These are phyloP conservation scores for Equus przewalskii DNA, from an alignment of 2,113 vertebrate species.

Conservation along the genomic window DNA sequence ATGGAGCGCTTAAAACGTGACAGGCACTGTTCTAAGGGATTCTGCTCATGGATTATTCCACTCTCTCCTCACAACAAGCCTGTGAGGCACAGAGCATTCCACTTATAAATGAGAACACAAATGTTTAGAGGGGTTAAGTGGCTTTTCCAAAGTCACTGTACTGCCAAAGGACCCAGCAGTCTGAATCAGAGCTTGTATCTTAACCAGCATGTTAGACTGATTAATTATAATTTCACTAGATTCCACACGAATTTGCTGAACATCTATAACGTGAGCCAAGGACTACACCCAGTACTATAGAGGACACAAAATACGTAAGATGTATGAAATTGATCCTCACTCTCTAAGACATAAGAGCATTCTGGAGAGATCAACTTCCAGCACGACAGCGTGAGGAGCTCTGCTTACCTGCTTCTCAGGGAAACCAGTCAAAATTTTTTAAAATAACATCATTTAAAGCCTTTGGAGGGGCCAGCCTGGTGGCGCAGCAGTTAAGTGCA, in stretches of 20 bases:
- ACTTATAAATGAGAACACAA: slow-evolving; percentile 8
- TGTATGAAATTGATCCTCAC: neutral
- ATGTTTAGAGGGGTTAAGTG: neutral
- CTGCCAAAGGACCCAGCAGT: neutral
- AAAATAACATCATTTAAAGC: neutral
- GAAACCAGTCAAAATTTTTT: neutral
- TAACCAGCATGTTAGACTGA: neutral
- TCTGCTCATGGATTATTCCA: neutral
- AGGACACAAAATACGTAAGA: neutral
- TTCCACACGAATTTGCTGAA: neutral
- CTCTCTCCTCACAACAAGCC: neutral
- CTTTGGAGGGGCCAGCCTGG: neutral
- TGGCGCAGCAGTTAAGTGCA: too few relatives aligned
- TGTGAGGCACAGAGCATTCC: neutral
- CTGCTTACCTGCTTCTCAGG: neutral
- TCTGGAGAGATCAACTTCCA: neutral
- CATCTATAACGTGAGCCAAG: neutral
- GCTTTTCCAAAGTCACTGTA: neutral
- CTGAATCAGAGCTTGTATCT: neutral
- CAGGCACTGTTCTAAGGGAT: neutral
- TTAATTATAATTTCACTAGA: neutral
- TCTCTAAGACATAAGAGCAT: neutral
- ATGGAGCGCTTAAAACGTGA: neutral
- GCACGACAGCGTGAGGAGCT: neutral
- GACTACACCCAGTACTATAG: neutral